These are phyloP conservation scores for Phymanthus crucifer DNA, from an alignment of 92 coral and sea anemone genomes.

Conservation along the genomic window DNA sequence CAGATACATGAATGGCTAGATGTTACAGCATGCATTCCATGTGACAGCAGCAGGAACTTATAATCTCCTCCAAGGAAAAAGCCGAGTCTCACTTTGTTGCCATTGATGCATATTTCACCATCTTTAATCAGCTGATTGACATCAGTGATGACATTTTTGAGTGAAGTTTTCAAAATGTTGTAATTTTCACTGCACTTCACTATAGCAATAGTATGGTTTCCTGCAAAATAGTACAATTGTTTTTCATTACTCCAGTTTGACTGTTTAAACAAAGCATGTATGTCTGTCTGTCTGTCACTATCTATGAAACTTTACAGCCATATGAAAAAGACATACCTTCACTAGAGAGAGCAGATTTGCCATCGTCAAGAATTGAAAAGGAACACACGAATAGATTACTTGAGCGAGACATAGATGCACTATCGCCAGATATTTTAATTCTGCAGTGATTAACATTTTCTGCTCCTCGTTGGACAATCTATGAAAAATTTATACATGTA, in stretches of 20 bases:
- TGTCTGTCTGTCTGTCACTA: neutral
- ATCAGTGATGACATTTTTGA: too few relatives aligned
- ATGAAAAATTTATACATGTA: neutral
- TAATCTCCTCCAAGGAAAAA: too few relatives aligned
- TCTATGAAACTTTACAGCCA: neutral
- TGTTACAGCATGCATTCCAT: too few relatives aligned
- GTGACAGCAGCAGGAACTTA: too few relatives aligned
- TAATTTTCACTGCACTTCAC: constrained; percentile 16
- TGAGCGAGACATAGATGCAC: constrained; percentile 13
- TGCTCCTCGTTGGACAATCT: neutral
- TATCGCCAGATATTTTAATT: constrained; percentile 17
- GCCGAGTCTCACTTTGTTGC: too few relatives aligned
- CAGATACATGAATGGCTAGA: too few relatives aligned
- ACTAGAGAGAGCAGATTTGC: constrained; percentile 14
- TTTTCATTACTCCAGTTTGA: neutral
- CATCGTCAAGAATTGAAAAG: constrained; percentile 14
- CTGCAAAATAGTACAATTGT: constrained; percentile 15
- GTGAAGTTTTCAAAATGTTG: neutral
- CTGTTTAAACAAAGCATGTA: neutral
- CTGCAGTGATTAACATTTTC: neutral
- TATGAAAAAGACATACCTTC: neutral
- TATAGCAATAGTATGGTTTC: constrained; percentile 62
- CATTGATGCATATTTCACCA: too few relatives aligned
- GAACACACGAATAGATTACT: constrained; percentile 24
- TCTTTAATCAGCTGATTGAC: too few relatives aligned